Base-by-base conservation (phyloP, 2,888 invertebrate species). In the Vandiemenella viatica region DNA sequence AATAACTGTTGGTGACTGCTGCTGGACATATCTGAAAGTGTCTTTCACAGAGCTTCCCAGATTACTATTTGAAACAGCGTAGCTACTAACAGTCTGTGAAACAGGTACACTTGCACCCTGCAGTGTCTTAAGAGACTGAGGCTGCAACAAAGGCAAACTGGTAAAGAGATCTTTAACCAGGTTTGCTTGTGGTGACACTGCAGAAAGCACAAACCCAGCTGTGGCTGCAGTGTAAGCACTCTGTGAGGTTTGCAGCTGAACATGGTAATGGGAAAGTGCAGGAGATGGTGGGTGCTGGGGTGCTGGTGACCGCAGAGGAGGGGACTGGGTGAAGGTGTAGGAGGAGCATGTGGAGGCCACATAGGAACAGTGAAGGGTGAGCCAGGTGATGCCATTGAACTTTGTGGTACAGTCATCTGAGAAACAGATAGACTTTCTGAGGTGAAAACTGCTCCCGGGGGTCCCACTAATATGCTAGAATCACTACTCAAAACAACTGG, bases 261-360 rank as follows among this genome's bases (percentile, higher is more conserved):
- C 40, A 13, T 50, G 43, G 37, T 53, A 53, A 10, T 51, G 51
- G n/a, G 49, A 51, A 6, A 49, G 49, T 3, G 51, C 46, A 21
- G 53, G 53, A n/a, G 53, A 53, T 19, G 53, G 51, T 16, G 53
- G 53, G 26, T 51, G 53, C 18, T 46, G 43, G n/a, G 50, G 46
- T 22, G 53, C 51, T 7, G 53, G 53, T n/a, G 53, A 53, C 10
- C 53, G 46, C 19, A 51, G 40, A 17, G 53, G 53, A 51, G 37
- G 8, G 53, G 53, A 45, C 53, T 53, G n/a, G 53, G 53, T 16
- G 53, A 51, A 23, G 53, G 53, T 3, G 53, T 53, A 19, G 51
- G 53, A n/a, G 53, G 53, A n/a, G 51, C 53, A 46, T 53, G 53
- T 22, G 50, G 50, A 32, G 53, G 51, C 13, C 53, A 21, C 22